Percentiles rank a stretch among this genome's conserved stretches.
Conservation (phyloP, 2,888 invertebrate genomes). For the Graphium colonna region DNA sequence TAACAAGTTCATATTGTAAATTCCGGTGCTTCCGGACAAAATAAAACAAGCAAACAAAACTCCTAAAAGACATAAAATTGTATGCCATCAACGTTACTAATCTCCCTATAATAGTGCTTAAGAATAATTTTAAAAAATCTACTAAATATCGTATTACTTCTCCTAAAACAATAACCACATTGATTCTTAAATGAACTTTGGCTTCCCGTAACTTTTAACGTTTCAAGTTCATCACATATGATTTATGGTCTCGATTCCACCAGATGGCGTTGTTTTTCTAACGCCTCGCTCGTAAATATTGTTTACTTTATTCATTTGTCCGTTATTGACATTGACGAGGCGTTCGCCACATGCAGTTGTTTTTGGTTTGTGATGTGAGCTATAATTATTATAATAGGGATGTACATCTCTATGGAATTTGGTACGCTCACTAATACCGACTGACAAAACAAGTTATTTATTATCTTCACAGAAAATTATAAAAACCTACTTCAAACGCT, state of each 20-base stretch:
- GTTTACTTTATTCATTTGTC: slow-evolving; percentile 41
- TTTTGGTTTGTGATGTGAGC: slow-evolving; percentile 48
- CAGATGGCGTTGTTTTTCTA: slow-evolving; percentile 55
- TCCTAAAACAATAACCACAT: background rate
- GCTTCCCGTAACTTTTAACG: background rate
- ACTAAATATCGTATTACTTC: too few relatives aligned
- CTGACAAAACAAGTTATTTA: too few relatives aligned
- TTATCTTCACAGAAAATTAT: too few relatives aligned
- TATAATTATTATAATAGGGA: slow-evolving; percentile 32
- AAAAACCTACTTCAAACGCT: too few relatives aligned
- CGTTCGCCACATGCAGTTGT: slow-evolving; percentile 54
- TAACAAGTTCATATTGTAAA: too few relatives aligned
- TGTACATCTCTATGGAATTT: slow-evolving; percentile 25
- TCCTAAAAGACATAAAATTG: too few relatives aligned
- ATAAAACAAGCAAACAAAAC: too few relatives aligned
- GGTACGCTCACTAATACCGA: background rate
- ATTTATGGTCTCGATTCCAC: slow-evolving; percentile 39
- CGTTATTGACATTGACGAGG: slow-evolving; percentile 48
- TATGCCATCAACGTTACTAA: too few relatives aligned
- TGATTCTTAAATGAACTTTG: background rate
- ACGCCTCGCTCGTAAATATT: slow-evolving; percentile 29
- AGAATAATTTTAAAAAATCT: too few relatives aligned
- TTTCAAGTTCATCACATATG: slow-evolving; percentile 19
- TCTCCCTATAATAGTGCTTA: too few relatives aligned
- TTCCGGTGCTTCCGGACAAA: too few relatives aligned